Evolutionary conservation across 2,888 invertebrate species (phyloP), one percentile per base, ranked within the genome.

Genomic region (Phorcus lineatus): DNA sequence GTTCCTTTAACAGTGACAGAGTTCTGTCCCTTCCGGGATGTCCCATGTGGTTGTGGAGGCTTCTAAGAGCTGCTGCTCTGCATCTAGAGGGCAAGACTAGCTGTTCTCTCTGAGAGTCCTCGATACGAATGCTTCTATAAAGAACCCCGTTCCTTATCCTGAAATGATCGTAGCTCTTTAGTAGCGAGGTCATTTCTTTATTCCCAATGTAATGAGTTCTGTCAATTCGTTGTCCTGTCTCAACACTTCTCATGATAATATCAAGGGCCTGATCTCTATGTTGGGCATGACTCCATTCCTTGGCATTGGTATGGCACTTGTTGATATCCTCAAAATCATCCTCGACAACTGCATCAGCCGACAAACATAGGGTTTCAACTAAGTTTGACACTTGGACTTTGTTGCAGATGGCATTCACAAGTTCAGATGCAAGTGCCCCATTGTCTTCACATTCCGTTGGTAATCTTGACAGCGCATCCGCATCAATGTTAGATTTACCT

Each of bases 381-480:
- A 74, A 79, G 36, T 78, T 75, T 6, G 74, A 24, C 17, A 74
- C 66, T 17, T 75, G 36, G 9, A 54, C 24, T 11, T 28, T 11
- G 53, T 80, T 67, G 36, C 77, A 74, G 1, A 78, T 76, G 13
- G 62, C 54, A 28, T 66, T 67, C 16, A 81, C 79, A 36, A 77
- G 31, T n/a, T 80, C 77, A 16, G 57, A 28, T 9, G 54, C n/a
- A 4, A 80, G 57, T 9, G 3, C 55, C 11, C 66, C 57, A 2
- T n/a, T 70, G n/a, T 55, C 74, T 13, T 74, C 67, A 40, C 28
- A 19, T 17, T 79, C 52, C 31, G 57, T 0, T n/a, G 79, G 83
- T 40, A 81, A 66, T 31, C 83, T 24, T 53, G 92, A 84, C 19
- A 82, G 74, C 13, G 36, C 77, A 79, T 86, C 86, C 24, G 86